Percentiles rank a stretch among this genome's conserved stretches.
These are phyloP conservation scores for Tolypeutes matacus DNA, from an alignment of 2,797 vertebrate species.

Conservation along the genomic window DNA sequence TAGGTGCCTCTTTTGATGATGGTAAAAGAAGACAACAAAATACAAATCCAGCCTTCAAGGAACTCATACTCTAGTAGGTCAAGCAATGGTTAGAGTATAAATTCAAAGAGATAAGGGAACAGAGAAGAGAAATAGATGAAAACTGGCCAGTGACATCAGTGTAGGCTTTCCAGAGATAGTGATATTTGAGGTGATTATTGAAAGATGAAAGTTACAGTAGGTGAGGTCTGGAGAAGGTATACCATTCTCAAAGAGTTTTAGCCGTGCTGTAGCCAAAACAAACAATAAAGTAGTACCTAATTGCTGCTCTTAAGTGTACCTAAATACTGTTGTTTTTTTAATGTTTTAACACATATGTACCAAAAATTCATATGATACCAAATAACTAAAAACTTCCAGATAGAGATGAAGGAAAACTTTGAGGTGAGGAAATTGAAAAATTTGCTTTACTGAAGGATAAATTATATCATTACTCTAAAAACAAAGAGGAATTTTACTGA, in stretches of 20 bases:
- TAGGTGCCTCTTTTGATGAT: background rate
- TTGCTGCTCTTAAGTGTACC: background rate
- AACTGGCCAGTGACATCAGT: background rate
- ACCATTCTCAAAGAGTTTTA: background rate
- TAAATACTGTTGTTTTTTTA: background rate
- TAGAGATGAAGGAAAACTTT: background rate
- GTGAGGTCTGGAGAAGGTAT: background rate
- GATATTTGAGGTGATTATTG: background rate
- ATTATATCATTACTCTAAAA: background rate
- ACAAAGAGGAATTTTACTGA: constrained; percentile 19
- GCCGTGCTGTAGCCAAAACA: background rate
- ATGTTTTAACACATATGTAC: background rate
- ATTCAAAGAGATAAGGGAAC: background rate
- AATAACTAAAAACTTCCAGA: constrained; percentile 10
- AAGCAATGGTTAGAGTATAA: background rate
- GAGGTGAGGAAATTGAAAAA: background rate
- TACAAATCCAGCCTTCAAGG: background rate
- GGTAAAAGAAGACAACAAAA: constrained; percentile 36
- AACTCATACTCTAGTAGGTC: background rate
- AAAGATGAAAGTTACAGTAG: background rate
- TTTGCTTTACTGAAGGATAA: background rate
- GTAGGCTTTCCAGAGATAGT: background rate
- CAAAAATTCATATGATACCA: background rate
- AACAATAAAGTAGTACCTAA: background rate
- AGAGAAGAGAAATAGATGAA: background rate